Conservation (phyloP, 2,113 vertebrate species). For the Peucedramus taeniatus region DNA sequence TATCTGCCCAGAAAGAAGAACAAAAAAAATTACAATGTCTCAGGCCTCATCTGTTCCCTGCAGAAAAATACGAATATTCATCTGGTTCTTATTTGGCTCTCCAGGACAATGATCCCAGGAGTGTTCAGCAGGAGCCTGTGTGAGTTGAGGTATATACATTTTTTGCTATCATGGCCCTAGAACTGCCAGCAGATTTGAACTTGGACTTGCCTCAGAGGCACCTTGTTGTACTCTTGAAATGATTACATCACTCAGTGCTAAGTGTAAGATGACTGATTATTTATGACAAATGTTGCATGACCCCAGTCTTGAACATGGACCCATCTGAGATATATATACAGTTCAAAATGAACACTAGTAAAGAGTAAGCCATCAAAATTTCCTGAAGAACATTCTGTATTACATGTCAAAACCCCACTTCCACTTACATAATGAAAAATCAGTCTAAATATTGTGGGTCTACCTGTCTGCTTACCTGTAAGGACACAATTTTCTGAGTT, state of each 20-base stretch:
- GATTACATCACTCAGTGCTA: neutral
- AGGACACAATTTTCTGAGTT: neutral
- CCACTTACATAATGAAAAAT: neutral
- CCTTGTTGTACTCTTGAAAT: neutral
- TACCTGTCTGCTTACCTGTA: neutral
- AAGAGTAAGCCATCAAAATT: neutral
- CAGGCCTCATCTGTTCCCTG: neutral
- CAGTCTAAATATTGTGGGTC: neutral
- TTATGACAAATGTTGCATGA: neutral
- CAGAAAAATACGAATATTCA: neutral
- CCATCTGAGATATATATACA: neutral
- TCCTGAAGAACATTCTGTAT: neutral
- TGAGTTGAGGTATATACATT: neutral
- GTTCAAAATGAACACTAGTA: neutral
- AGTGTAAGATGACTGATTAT: neutral
- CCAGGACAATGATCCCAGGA: neutral
- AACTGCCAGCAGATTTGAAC: neutral
- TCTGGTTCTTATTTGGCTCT: neutral
- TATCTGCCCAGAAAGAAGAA: neutral
- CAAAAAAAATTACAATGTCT: neutral
- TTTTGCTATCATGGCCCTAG: neutral
- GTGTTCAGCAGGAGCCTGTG: neutral
- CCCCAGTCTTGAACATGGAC: neutral
- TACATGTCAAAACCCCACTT: neutral
- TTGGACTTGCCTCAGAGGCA: neutral